phyloP scores from a whole-genome alignment of 2,113 vertebrate species.

The Colius striatus region DNA sequence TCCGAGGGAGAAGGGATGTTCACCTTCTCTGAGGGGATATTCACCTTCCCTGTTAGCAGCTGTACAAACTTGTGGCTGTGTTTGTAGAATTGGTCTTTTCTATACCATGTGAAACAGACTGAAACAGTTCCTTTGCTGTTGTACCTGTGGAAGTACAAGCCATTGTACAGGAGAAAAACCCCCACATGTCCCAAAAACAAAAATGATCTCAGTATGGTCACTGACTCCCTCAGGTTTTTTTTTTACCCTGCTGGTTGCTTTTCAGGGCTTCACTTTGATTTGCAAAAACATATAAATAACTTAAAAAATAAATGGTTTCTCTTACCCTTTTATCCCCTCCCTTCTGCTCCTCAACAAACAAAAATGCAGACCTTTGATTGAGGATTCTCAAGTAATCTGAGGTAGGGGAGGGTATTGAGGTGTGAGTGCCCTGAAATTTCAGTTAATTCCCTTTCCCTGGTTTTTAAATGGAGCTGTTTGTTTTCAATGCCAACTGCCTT shows the following conservation, averaged over 20 bases:
- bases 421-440: slow-evolving; percentile 41
- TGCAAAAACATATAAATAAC: not conserved
- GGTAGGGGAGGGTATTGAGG: slow-evolving; percentile 21
- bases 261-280: not conserved
- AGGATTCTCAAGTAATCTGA: not conserved
- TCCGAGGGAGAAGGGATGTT: not conserved
- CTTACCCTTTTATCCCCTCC: not conserved
- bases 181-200: slow-evolving; percentile 72
- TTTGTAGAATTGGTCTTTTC: slow-evolving; percentile 78
- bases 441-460: not conserved
- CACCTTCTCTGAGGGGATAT: slow-evolving; percentile 27
- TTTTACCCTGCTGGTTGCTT: not conserved
- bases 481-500: slow-evolving; percentile 58
- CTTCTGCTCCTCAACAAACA: not conserved
- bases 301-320: not conserved
- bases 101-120: slow-evolving; percentile 68
- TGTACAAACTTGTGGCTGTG: slow-evolving; percentile 66
- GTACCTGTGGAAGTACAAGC: slow-evolving; percentile 84
- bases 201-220: slow-evolving; percentile 70
- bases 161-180: slow-evolving; percentile 72
- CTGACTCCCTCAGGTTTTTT: slow-evolving; percentile 45
- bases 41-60: slow-evolving; percentile 59
- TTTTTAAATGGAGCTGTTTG: slow-evolving; percentile 44
- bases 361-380: not conserved
- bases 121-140: slow-evolving; percentile 73